Evolutionary conservation across 37 sponge, comb jelly and placozoan species (phyloP).

Genomic region (Mnemiopsis leidyi): DNA sequence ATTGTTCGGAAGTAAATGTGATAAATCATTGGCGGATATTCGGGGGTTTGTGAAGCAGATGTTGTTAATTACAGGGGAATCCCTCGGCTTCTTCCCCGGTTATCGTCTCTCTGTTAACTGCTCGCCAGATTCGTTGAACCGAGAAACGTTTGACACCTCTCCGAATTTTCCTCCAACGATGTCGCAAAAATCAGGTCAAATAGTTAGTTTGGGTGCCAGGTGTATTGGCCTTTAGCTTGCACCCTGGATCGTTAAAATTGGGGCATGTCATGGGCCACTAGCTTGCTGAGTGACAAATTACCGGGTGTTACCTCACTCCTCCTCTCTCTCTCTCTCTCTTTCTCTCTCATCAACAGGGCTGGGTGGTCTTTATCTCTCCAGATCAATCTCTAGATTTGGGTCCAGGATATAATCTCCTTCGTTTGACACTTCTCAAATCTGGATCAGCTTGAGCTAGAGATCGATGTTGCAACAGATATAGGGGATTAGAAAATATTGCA

Average conservation of each 20-base stretch:
- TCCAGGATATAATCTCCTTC: background rate
- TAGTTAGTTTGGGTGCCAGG: background rate
- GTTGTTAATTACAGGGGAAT: background rate
- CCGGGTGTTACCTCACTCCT: background rate
- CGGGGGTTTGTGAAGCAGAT: background rate
- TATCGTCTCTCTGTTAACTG: background rate
- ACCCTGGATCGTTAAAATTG: background rate
- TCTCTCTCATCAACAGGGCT: background rate
- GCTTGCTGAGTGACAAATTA: background rate
- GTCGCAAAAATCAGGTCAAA: background rate
- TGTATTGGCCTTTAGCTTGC: background rate
- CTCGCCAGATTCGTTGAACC: background rate
- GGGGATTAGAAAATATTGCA: too few species aligned
- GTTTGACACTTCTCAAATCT: background rate
- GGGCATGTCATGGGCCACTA: background rate
- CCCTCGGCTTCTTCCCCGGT: background rate
- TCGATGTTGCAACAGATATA: too few species aligned
- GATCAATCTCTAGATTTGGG: background rate
- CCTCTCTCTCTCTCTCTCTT: too few species aligned
- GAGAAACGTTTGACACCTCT: background rate
- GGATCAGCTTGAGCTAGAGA: too few species aligned
- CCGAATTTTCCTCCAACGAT: background rate
- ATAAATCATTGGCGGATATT: background rate
- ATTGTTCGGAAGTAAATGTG: background rate
- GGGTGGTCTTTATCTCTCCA: background rate